These are phyloP conservation scores for Puntigrus tetrazona DNA, from an alignment of 2,113 vertebrate species.

Conservation along the genomic window DNA sequence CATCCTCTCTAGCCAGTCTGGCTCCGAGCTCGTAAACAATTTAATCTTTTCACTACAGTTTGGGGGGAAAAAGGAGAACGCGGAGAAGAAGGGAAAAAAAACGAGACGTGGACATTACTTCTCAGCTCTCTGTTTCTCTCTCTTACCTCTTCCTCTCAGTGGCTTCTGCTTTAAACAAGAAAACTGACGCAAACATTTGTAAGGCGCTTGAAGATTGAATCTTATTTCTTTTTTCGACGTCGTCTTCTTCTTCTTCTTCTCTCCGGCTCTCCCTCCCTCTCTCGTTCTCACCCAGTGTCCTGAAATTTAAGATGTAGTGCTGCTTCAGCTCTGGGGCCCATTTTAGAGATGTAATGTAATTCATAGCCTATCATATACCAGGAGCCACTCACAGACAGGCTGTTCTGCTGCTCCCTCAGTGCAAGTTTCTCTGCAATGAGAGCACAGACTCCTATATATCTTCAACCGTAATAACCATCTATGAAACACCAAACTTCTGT, in stretches of 20 bases:
- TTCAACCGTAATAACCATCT: constrained; percentile 45
- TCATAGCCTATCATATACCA: constrained; percentile 67
- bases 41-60: constrained; percentile 97
- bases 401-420: constrained; percentile 44
- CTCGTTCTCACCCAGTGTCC: constrained; percentile 66
- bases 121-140: constrained; percentile 45
- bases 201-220: constrained; percentile 79
- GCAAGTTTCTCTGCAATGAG: constrained; percentile 48
- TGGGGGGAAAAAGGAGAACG: constrained; percentile 82
- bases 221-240: constrained; percentile 68
- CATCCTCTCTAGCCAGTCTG: constrained; percentile 86
- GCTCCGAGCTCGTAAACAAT: constrained; percentile 97
- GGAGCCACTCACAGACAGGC: constrained; percentile 48
- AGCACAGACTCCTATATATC: constrained; percentile 45
- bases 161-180: constrained; percentile 75
- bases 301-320: constrained; percentile 80
- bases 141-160: constrained; percentile 61
- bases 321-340: constrained; percentile 75
- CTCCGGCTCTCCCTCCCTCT: constrained; percentile 47
- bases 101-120: constrained; percentile 67
- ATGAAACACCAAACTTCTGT: constrained; percentile 39
- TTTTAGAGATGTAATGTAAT: constrained; percentile 79
- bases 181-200: constrained; percentile 80
- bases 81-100: constrained; percentile 24
- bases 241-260: constrained; percentile 57